Evolutionary conservation across 1,140 invertebrate genomes (phyloP).

Genomic region (Sinella curviseta): DNA sequence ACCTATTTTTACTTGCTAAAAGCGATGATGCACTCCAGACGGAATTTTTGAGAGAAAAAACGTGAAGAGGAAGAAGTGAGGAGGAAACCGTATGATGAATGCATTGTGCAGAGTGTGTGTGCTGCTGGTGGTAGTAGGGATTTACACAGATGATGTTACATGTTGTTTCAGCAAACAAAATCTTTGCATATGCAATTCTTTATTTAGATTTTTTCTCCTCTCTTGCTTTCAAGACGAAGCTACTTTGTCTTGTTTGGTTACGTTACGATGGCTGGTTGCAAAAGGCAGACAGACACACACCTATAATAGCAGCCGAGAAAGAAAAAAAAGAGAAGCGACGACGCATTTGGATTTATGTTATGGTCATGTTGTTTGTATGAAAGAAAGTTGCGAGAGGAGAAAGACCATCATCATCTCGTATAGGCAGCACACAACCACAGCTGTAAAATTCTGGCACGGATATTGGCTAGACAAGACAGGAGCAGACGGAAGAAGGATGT

Average conservation of each 20-base stretch:
- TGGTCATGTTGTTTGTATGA: not conserved
- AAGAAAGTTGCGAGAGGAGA: not conserved
- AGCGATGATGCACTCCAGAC: not conserved
- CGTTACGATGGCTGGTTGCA: too few relatives aligned
- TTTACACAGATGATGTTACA: not conserved
- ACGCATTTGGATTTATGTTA: too few relatives aligned
- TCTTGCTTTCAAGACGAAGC: too few relatives aligned
- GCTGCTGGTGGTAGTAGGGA: not conserved
- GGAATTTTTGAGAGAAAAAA: not conserved
- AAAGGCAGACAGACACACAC: too few relatives aligned
- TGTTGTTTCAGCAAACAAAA: too few relatives aligned
- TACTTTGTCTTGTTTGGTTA: too few relatives aligned
- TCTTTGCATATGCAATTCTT: too few relatives aligned
- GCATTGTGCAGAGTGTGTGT: not conserved
- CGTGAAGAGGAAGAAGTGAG: not conserved
- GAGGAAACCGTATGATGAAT: not conserved
- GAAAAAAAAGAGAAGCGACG: too few relatives aligned
- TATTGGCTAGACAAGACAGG: not conserved
- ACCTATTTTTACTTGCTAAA: too few relatives aligned
- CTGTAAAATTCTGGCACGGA: conserved; percentile 7
- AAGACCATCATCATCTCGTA: not conserved
- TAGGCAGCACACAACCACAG: not conserved
- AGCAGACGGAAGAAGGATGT: conserved; percentile 4
- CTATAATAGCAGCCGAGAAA: too few relatives aligned
- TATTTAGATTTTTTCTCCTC: too few relatives aligned